phyloP scores from a whole-genome alignment of 2,888 invertebrate genomes.

The Orchestes rusci region DNA sequence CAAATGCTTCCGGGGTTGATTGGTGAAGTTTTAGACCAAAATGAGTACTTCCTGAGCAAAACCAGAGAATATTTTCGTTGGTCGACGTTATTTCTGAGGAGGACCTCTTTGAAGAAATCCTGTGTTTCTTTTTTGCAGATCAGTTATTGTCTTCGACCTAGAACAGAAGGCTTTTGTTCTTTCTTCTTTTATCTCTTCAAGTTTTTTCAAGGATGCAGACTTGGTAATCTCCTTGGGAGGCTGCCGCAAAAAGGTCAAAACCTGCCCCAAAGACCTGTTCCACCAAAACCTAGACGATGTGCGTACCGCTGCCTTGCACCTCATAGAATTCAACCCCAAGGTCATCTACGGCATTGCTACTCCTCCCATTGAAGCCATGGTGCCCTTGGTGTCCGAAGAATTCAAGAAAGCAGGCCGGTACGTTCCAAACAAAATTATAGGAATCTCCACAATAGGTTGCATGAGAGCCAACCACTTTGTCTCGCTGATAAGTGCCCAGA shows the following conservation, averaged over 20 bases:
- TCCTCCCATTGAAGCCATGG: slow-evolving; percentile 39
- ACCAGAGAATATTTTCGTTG: no score
- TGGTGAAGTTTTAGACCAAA: no score
- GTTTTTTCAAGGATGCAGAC: slow-evolving; percentile 33
- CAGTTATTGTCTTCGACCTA: no score
- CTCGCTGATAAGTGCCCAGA: slow-evolving; percentile 29
- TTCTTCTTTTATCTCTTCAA: no score
- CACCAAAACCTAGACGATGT: slow-evolving; percentile 37
- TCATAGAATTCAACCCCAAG: slow-evolving; percentile 39
- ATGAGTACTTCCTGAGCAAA: no score
- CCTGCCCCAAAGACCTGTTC: slow-evolving; percentile 34
- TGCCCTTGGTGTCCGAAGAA: slow-evolving; percentile 41
- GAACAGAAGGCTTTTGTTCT: no score
- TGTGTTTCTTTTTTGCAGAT: no score
- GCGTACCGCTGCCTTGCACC: slow-evolving; percentile 34
- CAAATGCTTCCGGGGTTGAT: no score
- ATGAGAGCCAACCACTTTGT: slow-evolving; percentile 36
- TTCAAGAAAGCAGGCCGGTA: slow-evolving; percentile 37
- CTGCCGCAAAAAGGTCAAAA: slow-evolving; percentile 28
- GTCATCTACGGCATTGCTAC: slow-evolving; percentile 38
- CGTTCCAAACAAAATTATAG: slow-evolving; percentile 37
- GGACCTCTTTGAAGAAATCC: no score
- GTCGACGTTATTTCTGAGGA: no score
- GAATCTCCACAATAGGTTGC: slow-evolving; percentile 32
- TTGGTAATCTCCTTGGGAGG: slow-evolving; percentile 40